Evolutionary conservation across 2,797 vertebrate genomes (phyloP).

Genomic region (Lophotriccus pileatus): DNA sequence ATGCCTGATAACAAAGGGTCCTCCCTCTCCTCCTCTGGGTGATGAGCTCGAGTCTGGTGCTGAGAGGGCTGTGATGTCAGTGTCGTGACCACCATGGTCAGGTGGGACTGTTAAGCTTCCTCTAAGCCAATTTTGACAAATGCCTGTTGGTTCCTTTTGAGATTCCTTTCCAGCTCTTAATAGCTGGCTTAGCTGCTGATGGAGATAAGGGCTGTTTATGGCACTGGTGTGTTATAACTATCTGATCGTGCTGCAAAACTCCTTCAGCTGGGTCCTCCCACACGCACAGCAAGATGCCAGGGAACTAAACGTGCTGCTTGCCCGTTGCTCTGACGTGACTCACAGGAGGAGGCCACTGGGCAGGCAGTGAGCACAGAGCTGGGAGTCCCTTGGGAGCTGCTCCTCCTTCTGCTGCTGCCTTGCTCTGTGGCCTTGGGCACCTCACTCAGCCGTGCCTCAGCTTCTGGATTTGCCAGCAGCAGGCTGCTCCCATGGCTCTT

Average conservation of each 20-base stretch:
- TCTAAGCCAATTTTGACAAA: neutral
- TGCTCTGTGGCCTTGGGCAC: neutral
- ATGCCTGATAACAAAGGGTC: conserved; percentile 9
- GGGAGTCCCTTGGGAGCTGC: neutral
- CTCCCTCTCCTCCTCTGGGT: neutral
- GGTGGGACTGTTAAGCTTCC: neutral
- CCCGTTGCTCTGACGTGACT: neutral
- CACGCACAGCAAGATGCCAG: neutral
- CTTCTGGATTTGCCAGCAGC: neutral
- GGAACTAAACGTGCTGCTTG: neutral
- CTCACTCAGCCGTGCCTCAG: neutral
- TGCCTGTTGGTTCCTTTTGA: neutral
- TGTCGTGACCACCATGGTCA: neutral
- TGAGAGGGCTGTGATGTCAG: neutral
- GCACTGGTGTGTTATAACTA: neutral
- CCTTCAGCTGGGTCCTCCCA: neutral
- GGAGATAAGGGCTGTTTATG: conserved; percentile 18
- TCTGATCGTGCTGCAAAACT: neutral
- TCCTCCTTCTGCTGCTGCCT: neutral
- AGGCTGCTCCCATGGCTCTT: neutral
- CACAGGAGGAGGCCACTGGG: fast-evolving
- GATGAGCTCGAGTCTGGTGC: neutral
- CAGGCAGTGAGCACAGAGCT: neutral
- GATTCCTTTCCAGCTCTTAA: conserved; percentile 9
- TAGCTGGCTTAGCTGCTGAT: neutral